Percentiles rank a stretch among this genome's conserved stretches.
phyloP scores from a whole-genome alignment of 2,797 vertebrate species.

The Arctocebus calabarensis region DNA sequence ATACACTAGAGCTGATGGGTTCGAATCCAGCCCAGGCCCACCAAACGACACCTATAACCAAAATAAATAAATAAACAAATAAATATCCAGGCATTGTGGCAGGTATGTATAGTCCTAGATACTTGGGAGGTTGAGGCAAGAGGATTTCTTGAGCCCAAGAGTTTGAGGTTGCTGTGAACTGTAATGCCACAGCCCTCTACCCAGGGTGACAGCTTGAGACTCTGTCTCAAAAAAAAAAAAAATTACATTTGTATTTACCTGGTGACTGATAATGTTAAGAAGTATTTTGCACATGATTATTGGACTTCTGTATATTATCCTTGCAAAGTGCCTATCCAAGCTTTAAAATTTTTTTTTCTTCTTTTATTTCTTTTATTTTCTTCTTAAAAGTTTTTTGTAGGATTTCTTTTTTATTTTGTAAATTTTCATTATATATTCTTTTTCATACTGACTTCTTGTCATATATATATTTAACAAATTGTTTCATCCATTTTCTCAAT shows the following conservation, averaged over 20 bases:
- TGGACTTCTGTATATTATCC: background rate
- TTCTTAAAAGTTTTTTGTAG: background rate
- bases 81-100: too few species aligned
- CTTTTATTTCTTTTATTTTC: background rate
- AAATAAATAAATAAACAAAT: too few species aligned
- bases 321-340: background rate
- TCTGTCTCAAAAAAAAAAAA: too few species aligned
- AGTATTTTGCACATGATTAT: background rate
- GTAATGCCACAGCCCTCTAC: too few species aligned
- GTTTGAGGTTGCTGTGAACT: too few species aligned
- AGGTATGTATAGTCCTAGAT: too few species aligned
- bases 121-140: too few species aligned
- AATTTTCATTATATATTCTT: background rate
- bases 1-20: too few species aligned
- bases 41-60: too few species aligned
- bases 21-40: too few species aligned
- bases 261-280: background rate
- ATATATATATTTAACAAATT: background rate
- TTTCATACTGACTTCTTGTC: background rate
- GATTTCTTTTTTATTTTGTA: background rate
- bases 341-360: background rate
- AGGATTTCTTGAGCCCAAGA: too few species aligned
- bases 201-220: too few species aligned
- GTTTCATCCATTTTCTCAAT: background rate
- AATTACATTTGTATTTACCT: background rate